Conservation (phyloP, 2,113 vertebrate genomes). For the Uria aalge region DNA sequence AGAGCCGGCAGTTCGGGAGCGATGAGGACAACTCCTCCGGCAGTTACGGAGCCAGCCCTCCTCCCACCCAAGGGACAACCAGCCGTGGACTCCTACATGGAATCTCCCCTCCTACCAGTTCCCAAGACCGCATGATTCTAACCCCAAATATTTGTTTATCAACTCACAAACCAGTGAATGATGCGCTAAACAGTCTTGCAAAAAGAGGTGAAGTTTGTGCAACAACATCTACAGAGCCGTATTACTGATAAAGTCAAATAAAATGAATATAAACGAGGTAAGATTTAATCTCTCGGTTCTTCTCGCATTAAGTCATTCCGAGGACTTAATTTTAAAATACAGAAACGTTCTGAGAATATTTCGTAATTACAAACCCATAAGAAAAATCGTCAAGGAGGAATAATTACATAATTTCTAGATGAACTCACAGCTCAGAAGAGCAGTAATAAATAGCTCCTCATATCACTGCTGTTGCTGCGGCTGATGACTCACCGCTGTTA, state of each 20-base stretch:
- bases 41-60: background rate
- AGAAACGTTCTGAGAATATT: constrained; percentile 53
- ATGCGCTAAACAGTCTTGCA: background rate
- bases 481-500: constrained; percentile 70
- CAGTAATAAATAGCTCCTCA: constrained; percentile 72
- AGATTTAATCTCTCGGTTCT: constrained; percentile 19
- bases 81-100: background rate
- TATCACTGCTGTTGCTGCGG: constrained; percentile 51
- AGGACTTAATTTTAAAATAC: constrained; percentile 65
- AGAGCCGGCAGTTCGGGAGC: background rate
- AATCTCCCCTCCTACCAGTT: background rate
- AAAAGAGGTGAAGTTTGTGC: background rate
- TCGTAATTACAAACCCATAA: constrained; percentile 75
- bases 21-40: background rate
- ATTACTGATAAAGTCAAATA: background rate
- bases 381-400: constrained; percentile 76
- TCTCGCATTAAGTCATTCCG: background rate
- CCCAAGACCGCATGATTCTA: background rate
- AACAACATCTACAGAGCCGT: background rate
- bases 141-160: background rate
- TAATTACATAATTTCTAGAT: constrained; percentile 75
- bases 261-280: constrained; percentile 21
- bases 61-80: background rate
- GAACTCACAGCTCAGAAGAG: constrained; percentile 59
- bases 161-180: background rate